Conservation (phyloP, 2,888 invertebrate genomes). For the Thereva unica region DNA sequence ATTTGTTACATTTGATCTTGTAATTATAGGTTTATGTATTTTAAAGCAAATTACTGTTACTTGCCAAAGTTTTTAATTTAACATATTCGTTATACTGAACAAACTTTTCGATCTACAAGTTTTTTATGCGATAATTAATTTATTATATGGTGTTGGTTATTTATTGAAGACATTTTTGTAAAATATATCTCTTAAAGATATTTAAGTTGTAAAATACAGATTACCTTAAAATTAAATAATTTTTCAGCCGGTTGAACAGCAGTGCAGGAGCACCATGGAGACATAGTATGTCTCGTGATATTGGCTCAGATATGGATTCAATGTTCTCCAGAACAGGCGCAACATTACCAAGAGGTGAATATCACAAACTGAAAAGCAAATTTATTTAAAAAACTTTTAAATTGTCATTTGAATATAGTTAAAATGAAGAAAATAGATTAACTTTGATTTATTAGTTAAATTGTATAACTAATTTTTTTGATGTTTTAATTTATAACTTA, state of each 20-base stretch:
- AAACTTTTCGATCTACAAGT: no score
- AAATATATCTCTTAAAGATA: no score
- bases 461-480: constrained; percentile 27
- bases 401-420: constrained; percentile 23
- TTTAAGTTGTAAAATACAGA: not conserved
- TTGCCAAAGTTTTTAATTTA: no score
- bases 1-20: no score
- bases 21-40: no score
- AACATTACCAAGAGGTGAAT: constrained; percentile 73
- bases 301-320: constrained; percentile 73
- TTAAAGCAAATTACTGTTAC: no score
- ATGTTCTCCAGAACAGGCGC: constrained; percentile 66
- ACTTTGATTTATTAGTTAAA: constrained; percentile 20
- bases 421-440: constrained; percentile 26
- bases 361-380: constrained; percentile 59
- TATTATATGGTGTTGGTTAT: no score
- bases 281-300: constrained; percentile 68
- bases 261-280: constrained; percentile 61
- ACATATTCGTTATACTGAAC: no score
- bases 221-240: constrained; percentile 6
- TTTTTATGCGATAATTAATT: no score
- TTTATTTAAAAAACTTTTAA: constrained; percentile 48
- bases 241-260: constrained; percentile 54
- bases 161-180: no score
- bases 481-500: constrained; percentile 33